Conservation (phyloP, 1,140 invertebrate genomes). For the Drosophila aff. region DNA sequence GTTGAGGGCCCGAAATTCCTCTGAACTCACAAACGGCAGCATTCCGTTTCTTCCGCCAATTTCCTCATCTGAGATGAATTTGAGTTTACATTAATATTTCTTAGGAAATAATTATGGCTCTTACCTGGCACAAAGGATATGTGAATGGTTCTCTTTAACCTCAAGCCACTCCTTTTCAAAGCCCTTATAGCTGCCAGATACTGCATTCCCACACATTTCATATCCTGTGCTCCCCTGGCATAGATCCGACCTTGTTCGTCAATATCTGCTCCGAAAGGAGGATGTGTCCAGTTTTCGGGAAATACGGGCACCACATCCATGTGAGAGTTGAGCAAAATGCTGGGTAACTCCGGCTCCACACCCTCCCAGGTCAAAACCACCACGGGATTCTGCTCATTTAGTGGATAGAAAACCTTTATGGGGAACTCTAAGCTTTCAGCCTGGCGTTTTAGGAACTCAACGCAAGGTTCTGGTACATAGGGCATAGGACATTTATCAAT, state of each 20-base stretch:
- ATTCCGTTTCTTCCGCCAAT: constrained; percentile 94
- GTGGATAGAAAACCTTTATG: constrained; percentile 32
- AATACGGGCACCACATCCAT: constrained; percentile 94
- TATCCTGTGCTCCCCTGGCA: constrained; percentile 92
- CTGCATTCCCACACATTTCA: constrained; percentile 93
- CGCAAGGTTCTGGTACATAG: constrained; percentile 33
- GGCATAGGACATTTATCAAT: not conserved
- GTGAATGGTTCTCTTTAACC: constrained; percentile 89
- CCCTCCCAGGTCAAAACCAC: constrained; percentile 91
- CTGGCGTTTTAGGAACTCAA: constrained; percentile 57
- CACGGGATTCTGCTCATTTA: constrained; percentile 53
- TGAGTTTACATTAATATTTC: not conserved
- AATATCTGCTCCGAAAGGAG: constrained; percentile 91
- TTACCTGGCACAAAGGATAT: constrained; percentile 93
- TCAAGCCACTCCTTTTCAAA: constrained; percentile 87
- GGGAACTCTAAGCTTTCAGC: constrained; percentile 45
- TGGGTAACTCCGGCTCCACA: constrained; percentile 90
- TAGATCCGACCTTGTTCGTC: constrained; percentile 92
- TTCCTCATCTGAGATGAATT: constrained; percentile 92
- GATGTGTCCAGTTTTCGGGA: constrained; percentile 87
- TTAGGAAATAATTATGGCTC: not conserved
- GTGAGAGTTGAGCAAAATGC: constrained; percentile 86
- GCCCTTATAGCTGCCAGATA: constrained; percentile 91
- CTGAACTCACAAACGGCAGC: constrained; percentile 91
- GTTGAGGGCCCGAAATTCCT: constrained; percentile 93